These are phyloP conservation scores for Platichthys flesus DNA, from an alignment of 2,113 vertebrate species.

Conservation along the genomic window DNA sequence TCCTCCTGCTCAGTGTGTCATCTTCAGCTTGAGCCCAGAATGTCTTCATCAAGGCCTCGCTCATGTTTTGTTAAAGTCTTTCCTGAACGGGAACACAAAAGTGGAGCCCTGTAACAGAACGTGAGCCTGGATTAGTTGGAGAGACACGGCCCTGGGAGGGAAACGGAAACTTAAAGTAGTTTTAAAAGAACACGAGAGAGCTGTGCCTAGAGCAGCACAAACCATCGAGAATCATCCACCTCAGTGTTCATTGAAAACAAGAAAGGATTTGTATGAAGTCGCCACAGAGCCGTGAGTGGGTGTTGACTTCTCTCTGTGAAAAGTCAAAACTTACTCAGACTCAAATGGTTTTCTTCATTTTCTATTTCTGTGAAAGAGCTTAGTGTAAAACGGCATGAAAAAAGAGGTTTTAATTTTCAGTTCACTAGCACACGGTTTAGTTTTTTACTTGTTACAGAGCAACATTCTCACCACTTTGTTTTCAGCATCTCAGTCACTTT, in stretches of 20 bases:
- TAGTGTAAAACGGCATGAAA: conserved; percentile 8
- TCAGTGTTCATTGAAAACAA: neutral
- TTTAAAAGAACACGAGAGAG: conserved; percentile 11
- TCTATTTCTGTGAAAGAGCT: conserved; percentile 19
- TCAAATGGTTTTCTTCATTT: conserved; percentile 1
- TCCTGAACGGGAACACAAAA: conserved; percentile 70
- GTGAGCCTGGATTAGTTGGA: conserved; percentile 22
- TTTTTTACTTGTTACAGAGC: conserved; percentile 19
- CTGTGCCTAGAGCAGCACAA: conserved; percentile 27
- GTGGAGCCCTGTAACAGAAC: conserved; percentile 68
- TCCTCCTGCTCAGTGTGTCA: conserved; percentile 38
- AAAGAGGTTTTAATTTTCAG: conserved; percentile 25
- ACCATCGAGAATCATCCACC: conserved; percentile 1
- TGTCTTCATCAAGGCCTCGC: conserved; percentile 50
- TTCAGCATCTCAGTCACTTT: conserved; percentile 9
- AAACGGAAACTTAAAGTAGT: conserved; percentile 27
- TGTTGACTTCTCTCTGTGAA: conserved; percentile 12
- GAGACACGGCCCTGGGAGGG: neutral
- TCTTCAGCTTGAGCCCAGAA: conserved; percentile 27
- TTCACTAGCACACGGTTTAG: neutral
- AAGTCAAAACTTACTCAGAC: conserved; percentile 39
- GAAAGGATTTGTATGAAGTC: conserved; percentile 8
- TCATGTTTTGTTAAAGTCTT: conserved; percentile 56
- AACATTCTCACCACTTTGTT: conserved; percentile 64
- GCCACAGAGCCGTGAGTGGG: conserved; percentile 34